Percentiles rank a stretch among this genome's conserved stretches.
Evolutionary conservation across 2,797 vertebrate species (phyloP).

Genomic region (Muraenolepis orangiensis): DNA sequence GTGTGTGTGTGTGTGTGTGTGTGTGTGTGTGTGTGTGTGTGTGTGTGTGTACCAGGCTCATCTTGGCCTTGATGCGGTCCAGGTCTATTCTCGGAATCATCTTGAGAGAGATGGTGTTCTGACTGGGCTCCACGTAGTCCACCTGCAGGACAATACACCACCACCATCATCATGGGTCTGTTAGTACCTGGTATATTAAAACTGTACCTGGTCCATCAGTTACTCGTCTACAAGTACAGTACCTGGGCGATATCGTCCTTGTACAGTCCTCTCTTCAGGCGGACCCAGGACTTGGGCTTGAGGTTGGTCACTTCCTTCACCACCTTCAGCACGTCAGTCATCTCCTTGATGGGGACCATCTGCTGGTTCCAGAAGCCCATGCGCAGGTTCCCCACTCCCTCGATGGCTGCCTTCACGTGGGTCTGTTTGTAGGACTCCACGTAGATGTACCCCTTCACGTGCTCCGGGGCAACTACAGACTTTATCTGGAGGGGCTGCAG

Average conservation of each 20-base stretch:
- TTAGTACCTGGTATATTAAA: neutral
- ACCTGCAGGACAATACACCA: conserved; percentile 69
- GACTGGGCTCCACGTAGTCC: conserved; percentile 95
- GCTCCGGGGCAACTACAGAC: conserved; percentile 92
- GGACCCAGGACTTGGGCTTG: conserved; percentile 96
- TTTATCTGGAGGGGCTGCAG: conserved; percentile 93
- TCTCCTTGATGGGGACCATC: conserved; percentile 98
- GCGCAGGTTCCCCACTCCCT: conserved; percentile 93
- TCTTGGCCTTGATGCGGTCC: conserved; percentile 92
- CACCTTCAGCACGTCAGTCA: conserved; percentile 96
- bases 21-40: neutral
- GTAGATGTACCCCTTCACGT: conserved; percentile 93
- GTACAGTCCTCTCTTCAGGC: conserved; percentile 93
- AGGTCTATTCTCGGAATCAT: conserved; percentile 96
- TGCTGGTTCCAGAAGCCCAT: conserved; percentile 98
- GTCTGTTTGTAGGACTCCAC: conserved; percentile 97
- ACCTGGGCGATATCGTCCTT: conserved; percentile 98
- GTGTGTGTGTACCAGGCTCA: conserved; percentile 82
- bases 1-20: neutral
- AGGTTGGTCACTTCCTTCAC: conserved; percentile 97
- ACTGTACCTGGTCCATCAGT: neutral
- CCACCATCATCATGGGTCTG: neutral
- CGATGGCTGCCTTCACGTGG: conserved; percentile 93
- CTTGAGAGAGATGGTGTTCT: conserved; percentile 96
- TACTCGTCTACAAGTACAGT: neutral